Percentiles rank a stretch among this genome's conserved stretches.
phyloP scores from a whole-genome alignment of 2,888 invertebrate species.

The Tiliacea aurago region DNA sequence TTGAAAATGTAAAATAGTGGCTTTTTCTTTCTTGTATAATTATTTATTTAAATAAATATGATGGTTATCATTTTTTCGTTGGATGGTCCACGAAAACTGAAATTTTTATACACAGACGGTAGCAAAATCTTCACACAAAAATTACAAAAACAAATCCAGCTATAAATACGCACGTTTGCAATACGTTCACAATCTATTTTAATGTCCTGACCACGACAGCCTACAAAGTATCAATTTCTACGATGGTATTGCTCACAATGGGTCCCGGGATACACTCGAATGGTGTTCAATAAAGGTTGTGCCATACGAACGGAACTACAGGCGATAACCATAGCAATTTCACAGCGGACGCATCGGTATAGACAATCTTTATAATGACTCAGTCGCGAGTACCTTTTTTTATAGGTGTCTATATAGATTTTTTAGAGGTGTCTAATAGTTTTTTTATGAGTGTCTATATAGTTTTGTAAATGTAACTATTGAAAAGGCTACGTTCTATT shows the following conservation, averaged over 20 bases:
- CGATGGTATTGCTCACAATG: conserved; percentile 38
- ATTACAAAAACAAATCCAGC: not conserved
- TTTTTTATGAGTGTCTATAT: conserved; percentile 14
- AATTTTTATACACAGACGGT: not conserved
- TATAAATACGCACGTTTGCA: not conserved
- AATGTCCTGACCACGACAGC: conserved; percentile 21
- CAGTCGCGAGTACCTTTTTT: conserved; percentile 1
- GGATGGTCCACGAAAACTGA: not conserved
- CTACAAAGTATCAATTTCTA: conserved; percentile 48
- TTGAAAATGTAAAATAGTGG: too few species aligned
- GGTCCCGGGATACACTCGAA: conserved; percentile 15
- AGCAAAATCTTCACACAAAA: not conserved
- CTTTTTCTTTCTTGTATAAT: not conserved
- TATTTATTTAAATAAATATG: not conserved
- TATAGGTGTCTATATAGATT: conserved; percentile 3
- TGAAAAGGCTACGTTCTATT: not conserved
- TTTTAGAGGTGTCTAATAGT: too few species aligned
- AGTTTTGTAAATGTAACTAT: too few species aligned
- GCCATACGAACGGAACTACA: conserved; percentile 31
- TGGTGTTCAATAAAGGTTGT: conserved; percentile 49
- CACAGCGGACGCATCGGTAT: conserved; percentile 24
- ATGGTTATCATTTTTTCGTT: not conserved
- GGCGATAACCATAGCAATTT: conserved; percentile 55
- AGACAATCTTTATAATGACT: conserved; percentile 54
- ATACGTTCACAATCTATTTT: not conserved